Percentiles rank a stretch among this genome's conserved stretches.
Evolutionary conservation across 2,113 vertebrate genomes (phyloP).

Genomic region (Limanda limanda): DNA sequence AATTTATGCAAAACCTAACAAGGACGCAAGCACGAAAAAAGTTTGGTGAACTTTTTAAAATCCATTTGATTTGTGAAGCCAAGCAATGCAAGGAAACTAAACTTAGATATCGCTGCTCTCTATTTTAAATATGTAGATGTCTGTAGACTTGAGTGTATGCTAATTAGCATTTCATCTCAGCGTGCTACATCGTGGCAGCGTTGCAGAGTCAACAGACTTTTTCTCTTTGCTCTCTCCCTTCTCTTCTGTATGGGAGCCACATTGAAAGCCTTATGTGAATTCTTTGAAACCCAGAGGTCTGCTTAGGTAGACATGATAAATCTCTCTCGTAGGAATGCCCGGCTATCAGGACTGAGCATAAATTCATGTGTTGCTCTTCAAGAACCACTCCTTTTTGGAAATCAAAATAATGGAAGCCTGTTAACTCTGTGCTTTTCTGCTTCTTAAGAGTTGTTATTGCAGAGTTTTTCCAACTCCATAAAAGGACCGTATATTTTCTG

Average conservation of each 20-base stretch:
- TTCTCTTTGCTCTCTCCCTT: slow-evolving; percentile 5
- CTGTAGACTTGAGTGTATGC: neutral
- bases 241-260: slow-evolving; percentile 35
- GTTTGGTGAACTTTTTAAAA: neutral
- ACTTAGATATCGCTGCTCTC: neutral
- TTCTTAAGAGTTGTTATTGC: slow-evolving; percentile 17
- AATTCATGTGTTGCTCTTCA: slow-evolving; percentile 57
- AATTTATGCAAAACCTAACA: slow-evolving; percentile 38
- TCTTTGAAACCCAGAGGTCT: slow-evolving; percentile 50
- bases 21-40: slow-evolving; percentile 6
- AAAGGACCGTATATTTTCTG: slow-evolving; percentile 6
- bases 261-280: slow-evolving; percentile 13
- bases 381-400: slow-evolving; percentile 46
- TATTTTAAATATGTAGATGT: slow-evolving; percentile 7
- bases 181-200: slow-evolving; percentile 1
- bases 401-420: slow-evolving; percentile 26
- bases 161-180: slow-evolving; percentile 9
- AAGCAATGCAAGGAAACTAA: neutral
- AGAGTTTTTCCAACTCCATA: slow-evolving; percentile 16
- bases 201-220: neutral
- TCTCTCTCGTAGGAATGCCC: slow-evolving; percentile 72
- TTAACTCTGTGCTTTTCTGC: slow-evolving; percentile 1
- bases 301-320: slow-evolving; percentile 67
- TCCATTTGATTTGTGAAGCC: neutral
- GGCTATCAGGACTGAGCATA: slow-evolving; percentile 56